phyloP scores from a whole-genome alignment of 2,113 vertebrate genomes.

The Pelecanus crispus region DNA sequence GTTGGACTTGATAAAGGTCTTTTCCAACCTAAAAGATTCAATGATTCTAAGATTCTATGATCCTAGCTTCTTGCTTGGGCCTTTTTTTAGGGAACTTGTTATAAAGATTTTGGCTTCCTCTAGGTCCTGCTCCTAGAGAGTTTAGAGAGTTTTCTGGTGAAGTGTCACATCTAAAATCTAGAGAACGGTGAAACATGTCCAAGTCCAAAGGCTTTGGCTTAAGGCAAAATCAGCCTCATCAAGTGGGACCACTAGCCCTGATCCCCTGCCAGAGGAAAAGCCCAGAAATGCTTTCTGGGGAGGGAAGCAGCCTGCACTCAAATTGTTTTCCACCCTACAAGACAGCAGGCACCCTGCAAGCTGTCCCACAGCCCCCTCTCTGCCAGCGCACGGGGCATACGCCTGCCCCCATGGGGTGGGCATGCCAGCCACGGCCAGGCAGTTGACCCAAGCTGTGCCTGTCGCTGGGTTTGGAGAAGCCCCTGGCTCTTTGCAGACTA shows the following conservation, averaged over 20 bases:
- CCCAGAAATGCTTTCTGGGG: not conserved
- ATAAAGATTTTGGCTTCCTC: not conserved
- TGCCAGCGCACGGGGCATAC: not conserved
- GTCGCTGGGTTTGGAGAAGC: not conserved
- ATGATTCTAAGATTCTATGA: no score
- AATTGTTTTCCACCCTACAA: not conserved
- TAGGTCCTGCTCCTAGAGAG: not conserved
- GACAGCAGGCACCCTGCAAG: not conserved
- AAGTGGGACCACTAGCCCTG: not conserved
- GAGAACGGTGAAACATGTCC: not conserved
- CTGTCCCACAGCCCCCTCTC: not conserved
- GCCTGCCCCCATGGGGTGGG: not conserved
- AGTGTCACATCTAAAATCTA: slow-evolving; percentile 2
- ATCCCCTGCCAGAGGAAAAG: not conserved
- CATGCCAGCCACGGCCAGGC: not conserved
- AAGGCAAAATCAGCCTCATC: not conserved
- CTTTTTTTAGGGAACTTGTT: not conserved
- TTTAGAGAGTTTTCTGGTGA: not conserved
- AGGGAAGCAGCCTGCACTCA: not conserved
- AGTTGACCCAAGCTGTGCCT: not conserved
- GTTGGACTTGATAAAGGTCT: no score
- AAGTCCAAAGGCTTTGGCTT: not conserved
- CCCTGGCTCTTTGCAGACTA: not conserved
- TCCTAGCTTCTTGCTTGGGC: not conserved
- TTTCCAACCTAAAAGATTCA: no score